Evolutionary conservation across 2,888 invertebrate genomes (phyloP), one percentile per base, ranked within the genome.

Genomic region (Pachycephus smyrnensis): DNA sequence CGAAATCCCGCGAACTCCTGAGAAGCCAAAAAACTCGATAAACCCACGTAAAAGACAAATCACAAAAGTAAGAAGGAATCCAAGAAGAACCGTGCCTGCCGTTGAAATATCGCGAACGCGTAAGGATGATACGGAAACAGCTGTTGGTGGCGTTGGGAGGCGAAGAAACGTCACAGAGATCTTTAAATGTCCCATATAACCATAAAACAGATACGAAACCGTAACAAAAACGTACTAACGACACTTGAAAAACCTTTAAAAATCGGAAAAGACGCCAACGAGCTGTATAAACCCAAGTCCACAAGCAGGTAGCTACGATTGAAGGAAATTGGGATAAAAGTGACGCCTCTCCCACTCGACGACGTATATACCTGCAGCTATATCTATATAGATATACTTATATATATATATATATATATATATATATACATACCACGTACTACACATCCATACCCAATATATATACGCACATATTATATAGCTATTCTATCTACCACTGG

Each of bases 91-190:
- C 12, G 79, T 78, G 40, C 74, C 81, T 73, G 80, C 68, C 69
- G 73, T 76, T 69, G 78, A 76, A 77, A 80, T 80, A 82, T 80
- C 77, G 77, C 32, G 77, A 79, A 79, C 77, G 79, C 77, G 79
- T 80, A 78, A 77, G 37, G 77, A 68, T 79, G 78, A 79, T 37
- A 32, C 76, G 55, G 85, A 85, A 86, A 86, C 85, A 86, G 85
- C 85, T 86, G 85, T 85, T 86, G 84, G 79, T 86, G 80, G 85
- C 85, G 84, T 85, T 81, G 81, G 83, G 84, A 84, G 81, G 80
- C 79, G 79, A 81, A 83, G 85, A 85, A 85, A 85, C 85, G 85
- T 85, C 85, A 85, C 73, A 78, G 68, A 80, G 80, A 31, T 55
- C 55, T 55, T 55, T 55, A 55, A 55, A 55, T 55, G 55, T 55